Evolutionary conservation across 2,888 invertebrate genomes (phyloP).

Genomic region (Pristionchus maxplancki): DNA sequence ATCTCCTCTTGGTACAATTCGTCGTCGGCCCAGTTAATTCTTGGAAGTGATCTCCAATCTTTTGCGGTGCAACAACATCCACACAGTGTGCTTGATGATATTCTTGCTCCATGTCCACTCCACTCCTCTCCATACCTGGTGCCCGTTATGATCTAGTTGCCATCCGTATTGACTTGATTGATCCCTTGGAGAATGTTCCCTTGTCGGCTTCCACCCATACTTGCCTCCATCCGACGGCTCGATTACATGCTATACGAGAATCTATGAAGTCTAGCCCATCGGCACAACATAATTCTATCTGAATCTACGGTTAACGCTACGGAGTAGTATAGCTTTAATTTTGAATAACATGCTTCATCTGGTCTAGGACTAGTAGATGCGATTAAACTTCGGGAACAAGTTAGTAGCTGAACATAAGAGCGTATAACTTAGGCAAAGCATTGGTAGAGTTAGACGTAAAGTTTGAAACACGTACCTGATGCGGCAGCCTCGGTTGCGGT

Average conservation of each 20-base stretch:
- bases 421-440: not conserved
- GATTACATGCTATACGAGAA: not conserved
- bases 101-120: not conserved
- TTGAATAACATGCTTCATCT: too few species aligned
- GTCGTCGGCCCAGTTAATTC: not conserved
- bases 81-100: not conserved
- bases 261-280: not conserved
- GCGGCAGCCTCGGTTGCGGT: constrained; percentile 32
- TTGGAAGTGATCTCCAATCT: not conserved
- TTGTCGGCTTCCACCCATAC: not conserved
- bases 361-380: too few species aligned
- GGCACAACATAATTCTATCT: not conserved
- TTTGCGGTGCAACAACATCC: too few species aligned
- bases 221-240: not conserved
- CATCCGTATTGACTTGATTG: not conserved
- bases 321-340: too few species aligned
- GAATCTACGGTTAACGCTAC: too few species aligned
- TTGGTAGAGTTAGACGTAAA: not conserved
- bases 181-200: not conserved
- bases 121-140: not conserved
- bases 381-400: too few species aligned
- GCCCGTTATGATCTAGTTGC: not conserved
- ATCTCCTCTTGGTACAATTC: too few species aligned
- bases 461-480: constrained; percentile 15
- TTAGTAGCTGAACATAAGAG: too few species aligned